Evolutionary conservation across 1,140 invertebrate genomes (phyloP).

Genomic region (Hermetia illucens): DNA sequence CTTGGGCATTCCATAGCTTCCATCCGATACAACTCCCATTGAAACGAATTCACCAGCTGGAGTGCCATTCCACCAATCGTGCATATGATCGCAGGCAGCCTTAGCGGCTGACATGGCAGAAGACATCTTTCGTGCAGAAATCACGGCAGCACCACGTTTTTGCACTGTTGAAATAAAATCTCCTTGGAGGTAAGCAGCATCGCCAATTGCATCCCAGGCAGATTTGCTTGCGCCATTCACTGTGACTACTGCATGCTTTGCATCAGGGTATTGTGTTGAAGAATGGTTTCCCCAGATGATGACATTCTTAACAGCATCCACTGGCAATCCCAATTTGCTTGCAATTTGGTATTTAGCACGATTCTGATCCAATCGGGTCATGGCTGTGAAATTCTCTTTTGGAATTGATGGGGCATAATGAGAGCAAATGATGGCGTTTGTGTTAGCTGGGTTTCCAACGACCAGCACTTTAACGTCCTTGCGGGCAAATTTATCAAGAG

Average conservation of each 20-base stretch:
- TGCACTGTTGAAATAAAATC: slow-evolving; percentile 88
- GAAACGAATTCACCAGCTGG: slow-evolving; percentile 67
- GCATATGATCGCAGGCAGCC: slow-evolving; percentile 95
- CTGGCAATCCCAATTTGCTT: slow-evolving; percentile 45
- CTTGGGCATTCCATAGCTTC: slow-evolving; percentile 73
- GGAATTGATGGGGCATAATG: slow-evolving; percentile 97
- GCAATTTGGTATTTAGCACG: slow-evolving; percentile 77
- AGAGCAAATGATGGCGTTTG: slow-evolving; percentile 92
- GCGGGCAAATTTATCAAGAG: slow-evolving; percentile 82
- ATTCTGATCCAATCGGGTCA: slow-evolving; percentile 98
- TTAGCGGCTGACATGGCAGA: slow-evolving; percentile 98
- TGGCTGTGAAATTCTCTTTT: slow-evolving; percentile 91
- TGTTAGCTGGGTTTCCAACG: slow-evolving; percentile 99
- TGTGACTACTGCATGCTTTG: slow-evolving; percentile 63
- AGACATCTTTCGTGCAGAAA: slow-evolving; percentile 93
- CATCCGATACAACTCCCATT: slow-evolving; percentile 98
- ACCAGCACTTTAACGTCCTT: slow-evolving; percentile 94
- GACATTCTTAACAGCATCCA: slow-evolving; percentile 72
- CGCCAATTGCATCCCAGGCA: slow-evolving; percentile 61
- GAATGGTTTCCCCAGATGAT: slow-evolving; percentile 99
- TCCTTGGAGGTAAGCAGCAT: slow-evolving; percentile 55
- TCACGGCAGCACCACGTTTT: slow-evolving; percentile 93
- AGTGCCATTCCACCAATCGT: slow-evolving; percentile 88
- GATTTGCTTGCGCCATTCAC: slow-evolving; percentile 36
- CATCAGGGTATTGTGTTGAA: slow-evolving; percentile 96